phyloP scores from a whole-genome alignment of 2,888 invertebrate genomes.

The Phalera bucephala region DNA sequence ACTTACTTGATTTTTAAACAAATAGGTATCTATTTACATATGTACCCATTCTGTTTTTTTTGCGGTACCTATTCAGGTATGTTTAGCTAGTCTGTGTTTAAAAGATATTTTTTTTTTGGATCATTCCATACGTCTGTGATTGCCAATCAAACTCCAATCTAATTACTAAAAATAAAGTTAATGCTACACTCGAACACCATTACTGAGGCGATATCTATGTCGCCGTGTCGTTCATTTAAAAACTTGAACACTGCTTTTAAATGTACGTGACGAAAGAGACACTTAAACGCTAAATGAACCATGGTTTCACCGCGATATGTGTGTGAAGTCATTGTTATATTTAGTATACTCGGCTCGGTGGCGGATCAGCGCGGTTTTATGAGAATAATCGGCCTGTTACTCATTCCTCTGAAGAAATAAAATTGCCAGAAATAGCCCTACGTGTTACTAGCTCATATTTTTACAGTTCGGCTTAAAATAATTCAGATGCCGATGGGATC shows the following conservation, averaged over 20 bases:
- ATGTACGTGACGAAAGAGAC: constrained; percentile 8
- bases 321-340: constrained; percentile 20
- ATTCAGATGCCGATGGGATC: not conserved
- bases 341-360: constrained; percentile 11
- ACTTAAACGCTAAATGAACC: constrained; percentile 1
- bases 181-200: no score
- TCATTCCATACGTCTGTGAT: no score
- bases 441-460: not conserved
- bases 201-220: no score
- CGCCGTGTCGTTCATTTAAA: not conserved
- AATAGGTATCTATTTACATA: no score
- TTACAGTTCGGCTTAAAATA: not conserved
- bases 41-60: no score
- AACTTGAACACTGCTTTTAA: not conserved
- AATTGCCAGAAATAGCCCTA: constrained; percentile 10
- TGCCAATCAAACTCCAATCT: no score
- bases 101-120: no score
- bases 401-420: constrained; percentile 5
- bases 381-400: constrained; percentile 7
- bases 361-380: constrained; percentile 8
- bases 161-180: no score
- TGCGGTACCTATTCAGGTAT: no score
- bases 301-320: constrained; percentile 1
- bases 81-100: no score
- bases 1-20: no score